phyloP scores from a whole-genome alignment of 2,113 vertebrate species.

The Saguinus imperator region DNA sequence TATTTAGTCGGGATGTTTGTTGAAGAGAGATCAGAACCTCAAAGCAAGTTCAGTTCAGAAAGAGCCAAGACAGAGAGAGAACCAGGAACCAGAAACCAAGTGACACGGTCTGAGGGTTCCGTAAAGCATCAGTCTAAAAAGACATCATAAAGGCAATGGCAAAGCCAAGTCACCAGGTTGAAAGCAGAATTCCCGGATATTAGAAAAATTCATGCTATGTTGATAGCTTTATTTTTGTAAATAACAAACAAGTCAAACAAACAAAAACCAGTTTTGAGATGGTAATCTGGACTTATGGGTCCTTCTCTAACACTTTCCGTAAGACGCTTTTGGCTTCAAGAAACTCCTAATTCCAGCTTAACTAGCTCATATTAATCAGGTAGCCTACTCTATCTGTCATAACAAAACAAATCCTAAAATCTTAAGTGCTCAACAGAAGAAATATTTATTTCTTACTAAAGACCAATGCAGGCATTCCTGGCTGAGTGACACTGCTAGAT shows the following conservation, averaged over 20 bases:
- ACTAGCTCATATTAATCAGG: not conserved
- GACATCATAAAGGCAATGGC: not conserved
- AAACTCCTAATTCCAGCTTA: not conserved
- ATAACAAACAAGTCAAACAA: not conserved
- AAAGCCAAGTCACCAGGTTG: not conserved
- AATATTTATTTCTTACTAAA: not conserved
- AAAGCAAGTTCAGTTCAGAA: not conserved
- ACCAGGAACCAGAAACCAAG: not conserved
- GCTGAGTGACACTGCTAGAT: not conserved
- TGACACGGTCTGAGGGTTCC: not conserved
- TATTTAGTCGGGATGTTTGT: not conserved
- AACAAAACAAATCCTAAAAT: not conserved
- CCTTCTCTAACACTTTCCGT: not conserved
- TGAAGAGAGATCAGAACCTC: not conserved
- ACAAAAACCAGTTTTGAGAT: not conserved
- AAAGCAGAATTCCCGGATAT: not conserved
- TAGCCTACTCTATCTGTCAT: not conserved
- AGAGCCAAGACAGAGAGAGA: not conserved
- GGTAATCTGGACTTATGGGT: not conserved
- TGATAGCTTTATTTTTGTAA: not conserved
- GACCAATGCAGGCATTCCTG: not conserved
- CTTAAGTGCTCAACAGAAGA: not conserved
- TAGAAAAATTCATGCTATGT: not conserved
- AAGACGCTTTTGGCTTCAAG: not conserved
- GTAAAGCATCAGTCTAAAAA: not conserved